Evolutionary conservation across 1,140 invertebrate species (phyloP), one percentile per base, ranked within the genome.

Genomic region (Pectinophora gossypiella): DNA sequence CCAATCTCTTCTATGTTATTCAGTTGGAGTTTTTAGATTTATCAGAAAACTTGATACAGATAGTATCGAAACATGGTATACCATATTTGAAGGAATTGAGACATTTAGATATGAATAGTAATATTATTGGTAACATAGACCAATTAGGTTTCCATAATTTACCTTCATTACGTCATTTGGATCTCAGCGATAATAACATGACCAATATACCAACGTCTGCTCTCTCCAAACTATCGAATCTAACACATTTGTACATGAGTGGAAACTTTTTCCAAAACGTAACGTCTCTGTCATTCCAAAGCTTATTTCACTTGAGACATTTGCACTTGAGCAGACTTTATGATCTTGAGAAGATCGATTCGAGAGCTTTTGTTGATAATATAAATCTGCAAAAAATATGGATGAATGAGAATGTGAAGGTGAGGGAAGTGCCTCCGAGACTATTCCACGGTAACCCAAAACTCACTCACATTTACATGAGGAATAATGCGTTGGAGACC

Each of bases 121-220:
- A 95, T 83, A 90, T 95, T 19, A 93, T 96, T 58, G 89, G 89
- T 56, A 90, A 89, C 44, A 89, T 95, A 48, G 90, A 92, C 70
- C 88, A 90, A 54, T 89, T 90, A 46, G 91, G 93, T 27, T 92
- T 96, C 56, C 91, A 93, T 53, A 90, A 91, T 52, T 78, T 95
- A 19, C 89, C 91, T 21, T 90, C 91, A 27, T 72, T 98, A 1
- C 89, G 92, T 40, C 88, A 91, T 63, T 87, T 97, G 44, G 92
- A 96, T 77, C 80, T 98, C 48, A 93, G 94, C 47, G 92, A 94
- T 63, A 96, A 96, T 77, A 95, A 95, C 83, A 89, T 96, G 63
- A 94, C 94, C 53, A 87, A 88, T 46, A 91, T 96, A 48, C 95
- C 95, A 48, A 95, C 94, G 16, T 87, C 89, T 27, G 91, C 94